phyloP scores from a whole-genome alignment of 2,113 vertebrate genomes.

The Ictalurus punctatus region DNA sequence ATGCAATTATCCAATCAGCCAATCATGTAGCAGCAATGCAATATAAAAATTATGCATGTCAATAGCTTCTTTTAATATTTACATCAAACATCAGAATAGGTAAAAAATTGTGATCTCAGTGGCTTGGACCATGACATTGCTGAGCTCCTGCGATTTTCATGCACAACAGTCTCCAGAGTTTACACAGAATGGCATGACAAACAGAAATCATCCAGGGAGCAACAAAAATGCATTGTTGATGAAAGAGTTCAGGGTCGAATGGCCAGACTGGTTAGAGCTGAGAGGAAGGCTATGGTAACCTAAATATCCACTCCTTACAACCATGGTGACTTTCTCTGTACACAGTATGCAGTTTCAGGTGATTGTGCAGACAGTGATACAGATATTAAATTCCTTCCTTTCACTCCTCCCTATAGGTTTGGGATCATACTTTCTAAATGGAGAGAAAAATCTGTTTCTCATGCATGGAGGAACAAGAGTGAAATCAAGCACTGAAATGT shows the following conservation, averaged over 20 bases:
- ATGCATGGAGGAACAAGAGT: neutral
- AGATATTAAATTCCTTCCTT: neutral
- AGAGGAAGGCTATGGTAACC: neutral
- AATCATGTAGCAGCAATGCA: neutral
- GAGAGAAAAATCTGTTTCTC: neutral
- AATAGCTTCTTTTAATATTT: neutral
- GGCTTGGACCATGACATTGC: neutral
- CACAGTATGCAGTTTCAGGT: slow-evolving; percentile 26
- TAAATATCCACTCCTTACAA: neutral
- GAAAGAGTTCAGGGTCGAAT: neutral
- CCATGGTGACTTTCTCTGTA: neutral
- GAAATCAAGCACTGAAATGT: slow-evolving; percentile 68
- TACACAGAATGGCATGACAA: neutral
- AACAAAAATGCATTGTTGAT: neutral
- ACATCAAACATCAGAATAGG: neutral
- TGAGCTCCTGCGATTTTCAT: neutral
- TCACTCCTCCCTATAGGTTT: neutral
- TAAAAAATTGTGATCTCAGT: neutral
- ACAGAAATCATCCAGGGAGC: neutral
- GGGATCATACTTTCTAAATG: slow-evolving; percentile 1
- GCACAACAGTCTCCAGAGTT: neutral
- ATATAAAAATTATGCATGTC: neutral
- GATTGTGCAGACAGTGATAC: neutral
- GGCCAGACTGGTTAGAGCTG: neutral
- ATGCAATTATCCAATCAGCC: neutral